These are phyloP conservation scores for Chunga burmeisteri DNA, from an alignment of 2,113 vertebrate genomes.

Conservation along the genomic window DNA sequence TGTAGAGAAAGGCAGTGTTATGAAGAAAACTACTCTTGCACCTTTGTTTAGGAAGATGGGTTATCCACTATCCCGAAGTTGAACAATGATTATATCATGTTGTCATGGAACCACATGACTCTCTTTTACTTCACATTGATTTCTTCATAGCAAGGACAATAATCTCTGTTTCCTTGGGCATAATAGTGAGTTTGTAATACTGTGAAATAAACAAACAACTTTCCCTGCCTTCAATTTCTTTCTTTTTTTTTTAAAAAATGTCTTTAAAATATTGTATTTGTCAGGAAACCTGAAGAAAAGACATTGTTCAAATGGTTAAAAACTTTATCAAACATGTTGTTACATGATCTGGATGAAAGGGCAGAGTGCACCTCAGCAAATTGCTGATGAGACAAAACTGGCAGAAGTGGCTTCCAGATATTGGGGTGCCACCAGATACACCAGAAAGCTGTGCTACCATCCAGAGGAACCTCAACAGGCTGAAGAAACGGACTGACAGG, in stretches of 20 bases:
- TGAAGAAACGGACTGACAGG: background rate
- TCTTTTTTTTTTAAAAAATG: background rate
- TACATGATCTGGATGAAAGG: background rate
- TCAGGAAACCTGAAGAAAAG: background rate
- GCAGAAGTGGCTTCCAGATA: background rate
- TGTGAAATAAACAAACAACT: background rate
- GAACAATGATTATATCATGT: background rate
- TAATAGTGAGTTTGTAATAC: background rate
- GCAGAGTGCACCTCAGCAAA: background rate
- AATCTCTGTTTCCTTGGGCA: background rate
- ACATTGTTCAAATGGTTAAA: background rate
- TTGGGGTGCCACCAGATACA: no score
- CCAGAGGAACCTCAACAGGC: background rate
- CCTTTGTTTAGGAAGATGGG: background rate
- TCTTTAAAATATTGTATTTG: background rate
- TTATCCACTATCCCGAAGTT: background rate
- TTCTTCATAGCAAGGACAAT: background rate
- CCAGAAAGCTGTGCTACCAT: background rate
- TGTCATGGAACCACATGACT: background rate
- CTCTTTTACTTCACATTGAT: background rate
- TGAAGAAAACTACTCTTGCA: background rate
- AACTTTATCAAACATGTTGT: background rate
- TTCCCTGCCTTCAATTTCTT: fast-evolving
- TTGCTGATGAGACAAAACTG: background rate
- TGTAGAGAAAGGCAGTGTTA: background rate